phyloP scores from a whole-genome alignment of 2,113 vertebrate species.

The Embiotoca jacksoni region DNA sequence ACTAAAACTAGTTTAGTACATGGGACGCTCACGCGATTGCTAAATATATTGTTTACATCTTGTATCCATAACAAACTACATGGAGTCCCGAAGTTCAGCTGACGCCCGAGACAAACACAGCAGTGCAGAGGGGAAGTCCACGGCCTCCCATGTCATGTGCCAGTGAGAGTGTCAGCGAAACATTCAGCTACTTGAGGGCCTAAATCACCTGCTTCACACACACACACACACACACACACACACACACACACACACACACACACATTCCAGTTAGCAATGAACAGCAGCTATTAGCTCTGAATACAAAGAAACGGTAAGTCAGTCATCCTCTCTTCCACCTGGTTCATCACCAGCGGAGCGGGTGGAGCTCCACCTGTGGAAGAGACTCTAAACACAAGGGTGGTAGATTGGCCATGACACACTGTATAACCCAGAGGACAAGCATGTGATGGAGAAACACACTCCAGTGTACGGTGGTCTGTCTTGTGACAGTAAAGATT shows the following conservation, averaged over 20 bases:
- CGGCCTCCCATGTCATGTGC: slow-evolving; percentile 46
- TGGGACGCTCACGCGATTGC: too few relatives aligned
- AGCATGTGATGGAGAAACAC: not conserved
- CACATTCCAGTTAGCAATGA: not conserved
- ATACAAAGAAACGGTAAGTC: slow-evolving; percentile 2
- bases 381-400: not conserved
- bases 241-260: too few relatives aligned
- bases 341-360: not conserved
- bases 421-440: too few relatives aligned
- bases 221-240: not conserved
- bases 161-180: slow-evolving; percentile 33
- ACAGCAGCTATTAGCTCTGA: not conserved
- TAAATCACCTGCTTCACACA: not conserved
- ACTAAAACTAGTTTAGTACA: too few relatives aligned
- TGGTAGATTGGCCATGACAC: too few relatives aligned
- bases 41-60: not conserved
- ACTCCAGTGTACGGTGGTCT: too few relatives aligned
- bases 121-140: not conserved
- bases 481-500: too few relatives aligned
- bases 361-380: not conserved
- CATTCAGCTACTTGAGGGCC: not conserved
- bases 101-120: not conserved
- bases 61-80: not conserved
- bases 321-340: not conserved
- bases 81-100: too few relatives aligned